These are phyloP conservation scores for Caenorhabditis doughertyi DNA, from an alignment of 2,888 invertebrate genomes.

Conservation along the genomic window DNA sequence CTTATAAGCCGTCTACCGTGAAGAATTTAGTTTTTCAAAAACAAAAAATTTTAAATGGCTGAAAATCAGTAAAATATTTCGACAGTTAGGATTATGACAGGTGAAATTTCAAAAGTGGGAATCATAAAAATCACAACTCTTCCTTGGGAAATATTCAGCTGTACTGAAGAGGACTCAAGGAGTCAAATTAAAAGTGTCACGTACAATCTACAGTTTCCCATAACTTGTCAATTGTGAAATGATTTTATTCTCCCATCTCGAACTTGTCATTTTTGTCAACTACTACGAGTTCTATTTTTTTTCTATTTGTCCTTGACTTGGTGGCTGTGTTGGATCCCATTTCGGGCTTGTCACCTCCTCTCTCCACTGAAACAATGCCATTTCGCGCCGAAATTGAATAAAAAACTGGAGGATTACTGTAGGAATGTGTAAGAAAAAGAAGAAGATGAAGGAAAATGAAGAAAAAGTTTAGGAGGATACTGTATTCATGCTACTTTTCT, in stretches of 20 bases:
- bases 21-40: no score
- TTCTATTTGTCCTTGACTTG: constrained; percentile 42
- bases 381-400: constrained; percentile 54
- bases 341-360: constrained; percentile 57
- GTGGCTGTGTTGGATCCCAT: constrained; percentile 31
- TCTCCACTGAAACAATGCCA: constrained; percentile 52
- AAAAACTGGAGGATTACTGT: constrained; percentile 33
- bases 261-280: constrained; percentile 43
- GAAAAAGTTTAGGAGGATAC: no score
- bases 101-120: constrained; percentile 9
- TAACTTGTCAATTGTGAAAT: constrained; percentile 28
- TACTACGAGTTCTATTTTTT: constrained; percentile 6
- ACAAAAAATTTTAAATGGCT: no score
- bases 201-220: constrained; percentile 23
- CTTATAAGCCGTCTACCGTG: no score
- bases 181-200: constrained; percentile 18
- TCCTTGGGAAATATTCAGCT: constrained; percentile 9
- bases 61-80: background rate
- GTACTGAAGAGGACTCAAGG: background rate
- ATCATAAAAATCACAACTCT: constrained; percentile 3
- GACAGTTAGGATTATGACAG: constrained; percentile 6
- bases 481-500: no score
- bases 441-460: background rate
- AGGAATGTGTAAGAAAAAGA: constrained; percentile 4
- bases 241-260: constrained; percentile 12